Evolutionary conservation across 2,113 vertebrate genomes (phyloP), one percentile per base, ranked within the genome.

Genomic region (Astur gentilis): DNA sequence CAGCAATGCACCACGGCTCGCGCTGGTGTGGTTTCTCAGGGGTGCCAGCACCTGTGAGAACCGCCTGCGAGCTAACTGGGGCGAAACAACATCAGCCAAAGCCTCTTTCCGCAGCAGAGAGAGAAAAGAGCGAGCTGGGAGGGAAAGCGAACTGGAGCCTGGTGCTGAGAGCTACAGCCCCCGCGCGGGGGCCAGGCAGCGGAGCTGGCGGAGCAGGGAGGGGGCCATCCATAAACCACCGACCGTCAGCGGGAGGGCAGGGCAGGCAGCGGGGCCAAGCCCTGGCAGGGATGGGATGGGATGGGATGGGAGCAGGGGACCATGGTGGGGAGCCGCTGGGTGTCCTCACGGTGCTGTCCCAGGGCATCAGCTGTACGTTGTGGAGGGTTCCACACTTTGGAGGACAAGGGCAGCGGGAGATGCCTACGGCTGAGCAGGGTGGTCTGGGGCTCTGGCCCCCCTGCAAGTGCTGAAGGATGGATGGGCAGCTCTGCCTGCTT

Each of bases 181-280:
- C 86, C 13, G 4, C 5, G 4, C 69, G 45, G 72, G 75, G 69
- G 55, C 76, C 64, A 57, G 89, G 73, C 90, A 90, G 91, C 44
- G 0, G 71, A 85, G 84, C 78, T 83, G 94, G 82, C 3, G 10
- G 87, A 86, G 83, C 86, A 55, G 93, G 81, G 88, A 94, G 13
- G 83, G 88, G 80, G 96, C 97, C 97, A 97, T 98, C 97, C 97
- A 98, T 98, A 97, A 97, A 97, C 94, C 94, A 97, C 75, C 7
- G 84, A 70, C 90, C 54, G 26, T 58, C 89, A 93, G 92, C 85
- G 16, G 86, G 80, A 58, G 34, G 78, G 66, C 45, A 65, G 62
- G 60, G 72, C 45, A 71, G 83, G 80, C 36, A 29, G 82, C 2
- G 3, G 82, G 90, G 82, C 76, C 11, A 0, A 54, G 60, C 83